Evolutionary conservation across 1,140 invertebrate genomes (phyloP).

Genomic region (Gryllus bimaculatus): DNA sequence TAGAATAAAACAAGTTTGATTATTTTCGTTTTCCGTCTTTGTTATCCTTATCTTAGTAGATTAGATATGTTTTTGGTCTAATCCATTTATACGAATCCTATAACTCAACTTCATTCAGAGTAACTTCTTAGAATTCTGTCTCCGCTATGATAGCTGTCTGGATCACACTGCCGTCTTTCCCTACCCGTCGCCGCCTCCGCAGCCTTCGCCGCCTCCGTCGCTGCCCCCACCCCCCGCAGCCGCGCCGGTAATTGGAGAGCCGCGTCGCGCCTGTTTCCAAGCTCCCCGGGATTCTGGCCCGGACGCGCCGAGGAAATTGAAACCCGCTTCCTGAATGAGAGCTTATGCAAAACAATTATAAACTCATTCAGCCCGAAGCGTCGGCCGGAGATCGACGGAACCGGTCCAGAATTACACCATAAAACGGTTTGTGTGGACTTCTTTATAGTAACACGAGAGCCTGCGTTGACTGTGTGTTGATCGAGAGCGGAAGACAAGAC

Average conservation of each 20-base stretch:
- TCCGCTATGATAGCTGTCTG: too few relatives aligned
- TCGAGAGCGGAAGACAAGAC: background rate
- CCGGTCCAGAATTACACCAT: background rate
- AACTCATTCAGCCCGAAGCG: background rate
- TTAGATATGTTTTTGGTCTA: too few relatives aligned
- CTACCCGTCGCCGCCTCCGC: too few relatives aligned
- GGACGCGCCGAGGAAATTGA: background rate
- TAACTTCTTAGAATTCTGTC: too few relatives aligned
- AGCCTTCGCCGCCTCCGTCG: background rate
- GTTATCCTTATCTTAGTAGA: too few relatives aligned
- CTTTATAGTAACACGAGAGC: background rate
- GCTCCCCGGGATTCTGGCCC: background rate
- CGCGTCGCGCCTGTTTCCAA: background rate
- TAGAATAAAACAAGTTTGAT: too few relatives aligned
- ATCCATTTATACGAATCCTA: too few relatives aligned
- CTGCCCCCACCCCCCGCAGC: background rate
- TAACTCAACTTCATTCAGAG: too few relatives aligned
- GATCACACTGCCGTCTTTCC: too few relatives aligned
- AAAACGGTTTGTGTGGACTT: background rate
- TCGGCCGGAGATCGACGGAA: background rate
- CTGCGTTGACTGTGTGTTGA: background rate
- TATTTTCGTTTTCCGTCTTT: too few relatives aligned
- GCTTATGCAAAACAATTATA: conserved; percentile 2
- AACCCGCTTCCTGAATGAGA: background rate
- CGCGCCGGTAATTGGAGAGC: background rate